phyloP scores from a whole-genome alignment of 37 sponge, comb jelly and placozoan genomes.

The Eunapius fragilis region DNA sequence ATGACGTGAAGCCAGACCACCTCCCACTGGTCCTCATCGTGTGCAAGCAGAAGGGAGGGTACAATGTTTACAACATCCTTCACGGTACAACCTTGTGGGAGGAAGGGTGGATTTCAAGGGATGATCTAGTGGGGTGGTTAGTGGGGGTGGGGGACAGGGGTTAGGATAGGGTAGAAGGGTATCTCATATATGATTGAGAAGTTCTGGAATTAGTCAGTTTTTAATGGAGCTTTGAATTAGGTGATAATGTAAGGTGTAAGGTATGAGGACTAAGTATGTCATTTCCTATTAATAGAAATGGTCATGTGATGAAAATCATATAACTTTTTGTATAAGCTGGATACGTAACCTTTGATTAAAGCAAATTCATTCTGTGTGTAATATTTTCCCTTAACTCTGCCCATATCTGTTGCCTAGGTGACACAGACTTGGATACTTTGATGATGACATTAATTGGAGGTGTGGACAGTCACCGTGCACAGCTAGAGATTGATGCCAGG shows the following conservation, averaged over 20 bases:
- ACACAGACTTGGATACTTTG: slow-evolving; percentile 62
- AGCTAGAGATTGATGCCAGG: slow-evolving; percentile 35
- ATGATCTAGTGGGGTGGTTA: neutral
- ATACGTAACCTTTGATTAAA: neutral
- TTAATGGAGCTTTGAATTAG: no score
- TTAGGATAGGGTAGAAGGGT: neutral
- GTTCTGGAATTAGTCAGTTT: neutral
- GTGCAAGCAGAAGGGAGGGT: slow-evolving; percentile 62
- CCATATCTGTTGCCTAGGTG: slow-evolving; percentile 15
- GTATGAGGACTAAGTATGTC: no score
- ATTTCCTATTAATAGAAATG: no score
- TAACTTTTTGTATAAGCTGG: no score
- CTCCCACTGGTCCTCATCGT: slow-evolving; percentile 81
- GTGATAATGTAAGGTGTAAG: no score
- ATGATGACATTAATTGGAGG: slow-evolving; percentile 62
- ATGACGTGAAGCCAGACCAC: slow-evolving; percentile 68
- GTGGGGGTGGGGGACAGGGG: no score
- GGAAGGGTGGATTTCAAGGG: slow-evolving; percentile 1
- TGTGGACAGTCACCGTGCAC: slow-evolving; percentile 54
- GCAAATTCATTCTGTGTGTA: no score
- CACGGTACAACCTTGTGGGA: slow-evolving; percentile 55
- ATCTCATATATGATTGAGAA: neutral
- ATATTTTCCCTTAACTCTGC: neutral
- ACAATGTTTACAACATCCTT: slow-evolving; percentile 69
- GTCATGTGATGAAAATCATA: no score